A percentile compares a stretch with the other conserved stretches of the same genome.
phyloP scores from a whole-genome alignment of 2,113 vertebrate genomes.

The Pseudorasbora parva region DNA sequence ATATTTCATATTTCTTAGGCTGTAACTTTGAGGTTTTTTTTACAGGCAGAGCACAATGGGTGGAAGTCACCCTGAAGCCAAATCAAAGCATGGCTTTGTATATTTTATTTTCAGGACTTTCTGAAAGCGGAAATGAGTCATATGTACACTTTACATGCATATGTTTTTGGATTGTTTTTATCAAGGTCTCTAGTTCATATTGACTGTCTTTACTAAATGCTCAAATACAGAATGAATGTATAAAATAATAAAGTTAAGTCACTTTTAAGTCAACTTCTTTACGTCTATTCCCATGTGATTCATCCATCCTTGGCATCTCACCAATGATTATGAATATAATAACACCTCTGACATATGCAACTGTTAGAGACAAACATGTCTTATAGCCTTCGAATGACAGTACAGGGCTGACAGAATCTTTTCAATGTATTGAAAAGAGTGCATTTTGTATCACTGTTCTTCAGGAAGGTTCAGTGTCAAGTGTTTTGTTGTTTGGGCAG shows the following conservation, averaged over 20 bases:
- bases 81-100: not conserved
- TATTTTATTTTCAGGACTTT: not conserved
- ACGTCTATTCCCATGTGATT: not conserved
- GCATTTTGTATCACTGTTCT: not conserved
- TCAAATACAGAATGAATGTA: not conserved
- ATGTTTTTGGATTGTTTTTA: not conserved
- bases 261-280: not conserved
- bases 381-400: not conserved
- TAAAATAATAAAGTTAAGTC: no score
- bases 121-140: not conserved
- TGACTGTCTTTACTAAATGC: not conserved
- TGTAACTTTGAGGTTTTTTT: not conserved
- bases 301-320: not conserved
- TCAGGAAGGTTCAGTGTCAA: not conserved
- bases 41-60: slow-evolving; percentile 17
- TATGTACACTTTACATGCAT: not conserved
- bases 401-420: not conserved
- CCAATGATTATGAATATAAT: not conserved
- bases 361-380: not conserved
- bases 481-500: not conserved
- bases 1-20: not conserved
- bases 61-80: not conserved
- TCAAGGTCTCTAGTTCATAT: not conserved
- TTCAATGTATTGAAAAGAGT: not conserved
- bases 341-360: not conserved